A percentile compares a stretch with the other conserved stretches of the same genome.
Conservation (phyloP, 2,113 vertebrate genomes). For the Leucoraja erinaceus region DNA sequence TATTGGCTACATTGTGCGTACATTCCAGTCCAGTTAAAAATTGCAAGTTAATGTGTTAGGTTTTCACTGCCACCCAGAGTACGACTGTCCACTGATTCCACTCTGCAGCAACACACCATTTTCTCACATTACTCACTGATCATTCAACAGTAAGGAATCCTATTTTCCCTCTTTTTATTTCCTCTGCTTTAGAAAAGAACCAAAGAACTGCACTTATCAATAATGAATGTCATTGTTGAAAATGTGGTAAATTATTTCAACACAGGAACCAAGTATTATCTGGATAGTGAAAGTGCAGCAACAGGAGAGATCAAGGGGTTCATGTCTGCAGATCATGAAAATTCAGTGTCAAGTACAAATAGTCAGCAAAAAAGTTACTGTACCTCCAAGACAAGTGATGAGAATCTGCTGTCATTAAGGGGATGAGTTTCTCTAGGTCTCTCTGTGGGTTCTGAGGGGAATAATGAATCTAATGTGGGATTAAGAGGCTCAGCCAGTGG, state of each 20-base stretch:
- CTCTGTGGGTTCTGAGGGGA: too few relatives aligned
- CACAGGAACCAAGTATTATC: neutral
- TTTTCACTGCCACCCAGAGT: constrained; percentile 14
- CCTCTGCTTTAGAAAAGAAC: neutral
- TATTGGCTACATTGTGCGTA: constrained; percentile 4
- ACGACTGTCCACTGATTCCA: neutral
- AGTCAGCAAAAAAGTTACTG: neutral
- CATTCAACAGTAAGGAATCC: neutral
- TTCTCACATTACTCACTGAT: neutral
- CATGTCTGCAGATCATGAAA: neutral
- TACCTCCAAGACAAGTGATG: neutral
- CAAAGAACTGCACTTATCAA: too few relatives aligned
- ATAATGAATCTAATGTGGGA: too few relatives aligned
- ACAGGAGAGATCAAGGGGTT: neutral
- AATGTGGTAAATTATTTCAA: neutral
- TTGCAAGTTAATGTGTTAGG: neutral
- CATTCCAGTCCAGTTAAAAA: neutral
- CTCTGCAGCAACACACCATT: neutral
- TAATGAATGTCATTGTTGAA: neutral
- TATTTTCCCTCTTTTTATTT: neutral
- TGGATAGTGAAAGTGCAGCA: neutral
- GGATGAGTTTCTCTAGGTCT: neutral
- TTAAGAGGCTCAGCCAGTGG: too few relatives aligned
- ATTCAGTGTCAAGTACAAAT: neutral
- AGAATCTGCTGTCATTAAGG: neutral